phyloP scores from a whole-genome alignment of 1,140 invertebrate species.

The Maconellicoccus hirsutus region DNA sequence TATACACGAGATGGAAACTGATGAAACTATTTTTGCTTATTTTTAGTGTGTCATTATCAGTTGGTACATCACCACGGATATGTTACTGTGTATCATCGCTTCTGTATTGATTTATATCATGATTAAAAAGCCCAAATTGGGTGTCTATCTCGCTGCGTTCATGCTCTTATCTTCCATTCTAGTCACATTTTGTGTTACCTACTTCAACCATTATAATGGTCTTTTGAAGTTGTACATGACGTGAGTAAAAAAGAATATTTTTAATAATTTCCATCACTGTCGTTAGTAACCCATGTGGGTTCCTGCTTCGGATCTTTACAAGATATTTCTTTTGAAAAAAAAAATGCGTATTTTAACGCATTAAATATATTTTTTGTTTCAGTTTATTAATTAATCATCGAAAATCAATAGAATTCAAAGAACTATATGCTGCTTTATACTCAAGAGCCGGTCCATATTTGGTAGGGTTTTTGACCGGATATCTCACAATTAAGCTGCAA shows the following conservation, averaged over 20 bases:
- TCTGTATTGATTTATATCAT: slow-evolving; percentile 38
- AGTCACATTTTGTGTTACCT: slow-evolving; percentile 24
- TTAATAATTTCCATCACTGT: background rate
- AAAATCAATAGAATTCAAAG: slow-evolving; percentile 28
- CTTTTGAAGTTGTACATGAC: slow-evolving; percentile 1
- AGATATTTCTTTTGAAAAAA: too few species aligned
- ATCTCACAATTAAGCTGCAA: slow-evolving; percentile 47
- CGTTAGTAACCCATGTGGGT: background rate
- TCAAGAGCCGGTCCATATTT: slow-evolving; percentile 46
- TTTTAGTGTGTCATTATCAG: slow-evolving; percentile 43
- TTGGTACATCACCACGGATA: slow-evolving; percentile 44
- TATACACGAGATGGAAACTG: too few species aligned
- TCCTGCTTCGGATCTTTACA: too few species aligned
- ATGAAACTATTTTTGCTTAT: slow-evolving; percentile 21
- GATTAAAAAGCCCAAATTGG: slow-evolving; percentile 34
- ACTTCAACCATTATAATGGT: slow-evolving; percentile 23
- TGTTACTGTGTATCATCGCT: slow-evolving; percentile 40
- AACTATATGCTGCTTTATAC: slow-evolving; percentile 35
- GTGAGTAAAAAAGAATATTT: background rate
- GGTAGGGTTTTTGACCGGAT: slow-evolving; percentile 48
- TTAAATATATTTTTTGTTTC: background rate
- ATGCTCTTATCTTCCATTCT: slow-evolving; percentile 11
- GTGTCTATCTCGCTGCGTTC: slow-evolving; percentile 16
- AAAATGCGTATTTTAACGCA: too few species aligned
- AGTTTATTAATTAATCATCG: slow-evolving; percentile 26